Evolutionary conservation across 2,888 invertebrate genomes (phyloP).

Genomic region (Ethmia dodecea): DNA sequence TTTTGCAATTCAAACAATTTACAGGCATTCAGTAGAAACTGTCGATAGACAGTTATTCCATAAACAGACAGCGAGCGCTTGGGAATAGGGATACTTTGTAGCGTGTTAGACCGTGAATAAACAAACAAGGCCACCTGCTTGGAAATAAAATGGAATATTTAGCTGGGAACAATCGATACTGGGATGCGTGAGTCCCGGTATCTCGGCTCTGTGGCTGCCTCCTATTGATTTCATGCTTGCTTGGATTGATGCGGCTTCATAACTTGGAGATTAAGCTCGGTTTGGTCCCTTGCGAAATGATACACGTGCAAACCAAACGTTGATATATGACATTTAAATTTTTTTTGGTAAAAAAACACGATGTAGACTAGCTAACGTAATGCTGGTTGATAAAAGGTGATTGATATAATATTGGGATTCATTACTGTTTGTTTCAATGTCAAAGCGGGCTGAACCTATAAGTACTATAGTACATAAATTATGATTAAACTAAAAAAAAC

Average conservation of each 20-base stretch:
- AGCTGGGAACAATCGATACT: slow-evolving; percentile 38
- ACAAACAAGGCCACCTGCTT: slow-evolving; percentile 48
- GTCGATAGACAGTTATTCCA: slow-evolving; percentile 19
- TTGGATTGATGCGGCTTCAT: slow-evolving; percentile 13
- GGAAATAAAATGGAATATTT: slow-evolving; percentile 30
- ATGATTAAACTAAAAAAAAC: no score
- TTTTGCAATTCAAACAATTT: slow-evolving; percentile 2
- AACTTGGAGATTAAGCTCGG: background rate
- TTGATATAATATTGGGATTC: no score
- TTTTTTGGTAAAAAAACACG: no score
- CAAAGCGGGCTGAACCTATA: no score
- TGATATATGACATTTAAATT: no score
- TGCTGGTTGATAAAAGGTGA: no score
- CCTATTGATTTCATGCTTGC: slow-evolving; percentile 44
- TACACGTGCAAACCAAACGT: no score
- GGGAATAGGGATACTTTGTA: slow-evolving; percentile 31
- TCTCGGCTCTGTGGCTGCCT: slow-evolving; percentile 17
- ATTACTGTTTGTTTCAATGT: no score
- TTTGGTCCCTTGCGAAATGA: background rate
- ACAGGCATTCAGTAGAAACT: slow-evolving; percentile 15
- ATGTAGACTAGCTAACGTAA: no score
- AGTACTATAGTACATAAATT: no score
- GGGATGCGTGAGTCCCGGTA: slow-evolving; percentile 23
- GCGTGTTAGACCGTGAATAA: slow-evolving; percentile 40
- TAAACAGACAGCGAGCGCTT: slow-evolving; percentile 25